Evolutionary conservation across 2,113 vertebrate genomes (phyloP).

Genomic region (Percina caprodes): DNA sequence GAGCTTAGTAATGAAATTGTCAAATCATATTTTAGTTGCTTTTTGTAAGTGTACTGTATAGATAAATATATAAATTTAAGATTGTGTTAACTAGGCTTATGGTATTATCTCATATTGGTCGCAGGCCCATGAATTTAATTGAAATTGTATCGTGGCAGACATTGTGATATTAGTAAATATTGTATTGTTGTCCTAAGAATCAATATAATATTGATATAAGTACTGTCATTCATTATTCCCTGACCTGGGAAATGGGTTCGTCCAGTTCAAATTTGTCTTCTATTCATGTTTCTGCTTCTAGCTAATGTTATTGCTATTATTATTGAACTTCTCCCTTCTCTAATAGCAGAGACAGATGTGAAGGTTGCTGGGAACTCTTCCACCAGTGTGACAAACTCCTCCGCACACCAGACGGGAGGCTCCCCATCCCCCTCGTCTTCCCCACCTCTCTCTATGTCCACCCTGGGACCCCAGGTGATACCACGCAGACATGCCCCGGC

Average conservation of each 20-base stretch:
- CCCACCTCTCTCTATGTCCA: constrained; percentile 86
- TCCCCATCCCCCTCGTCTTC: constrained; percentile 87
- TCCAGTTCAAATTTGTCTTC: neutral
- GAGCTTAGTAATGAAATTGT: too few species aligned
- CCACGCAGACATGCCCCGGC: constrained; percentile 94
- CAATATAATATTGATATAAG: too few species aligned
- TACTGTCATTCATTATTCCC: neutral
- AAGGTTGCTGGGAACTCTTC: constrained; percentile 65
- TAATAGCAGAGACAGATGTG: constrained; percentile 87
- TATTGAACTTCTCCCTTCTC: neutral
- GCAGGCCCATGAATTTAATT: too few species aligned
- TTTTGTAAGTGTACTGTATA: too few species aligned
- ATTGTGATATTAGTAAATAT: too few species aligned
- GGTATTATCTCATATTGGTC: too few species aligned
- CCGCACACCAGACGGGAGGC: constrained; percentile 73
- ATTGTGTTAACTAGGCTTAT: too few species aligned
- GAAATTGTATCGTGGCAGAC: too few species aligned
- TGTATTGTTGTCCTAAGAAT: too few species aligned
- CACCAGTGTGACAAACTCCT: constrained; percentile 63
- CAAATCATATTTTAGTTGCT: too few species aligned
- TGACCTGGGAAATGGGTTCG: neutral
- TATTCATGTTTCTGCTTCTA: neutral
- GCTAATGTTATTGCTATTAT: neutral
- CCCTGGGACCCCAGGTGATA: constrained; percentile 87
- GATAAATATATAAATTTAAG: too few species aligned